Percentiles rank a stretch among this genome's conserved stretches.
Conservation (phyloP, 2,888 invertebrate genomes). For the Rhamnusium bicolor region DNA sequence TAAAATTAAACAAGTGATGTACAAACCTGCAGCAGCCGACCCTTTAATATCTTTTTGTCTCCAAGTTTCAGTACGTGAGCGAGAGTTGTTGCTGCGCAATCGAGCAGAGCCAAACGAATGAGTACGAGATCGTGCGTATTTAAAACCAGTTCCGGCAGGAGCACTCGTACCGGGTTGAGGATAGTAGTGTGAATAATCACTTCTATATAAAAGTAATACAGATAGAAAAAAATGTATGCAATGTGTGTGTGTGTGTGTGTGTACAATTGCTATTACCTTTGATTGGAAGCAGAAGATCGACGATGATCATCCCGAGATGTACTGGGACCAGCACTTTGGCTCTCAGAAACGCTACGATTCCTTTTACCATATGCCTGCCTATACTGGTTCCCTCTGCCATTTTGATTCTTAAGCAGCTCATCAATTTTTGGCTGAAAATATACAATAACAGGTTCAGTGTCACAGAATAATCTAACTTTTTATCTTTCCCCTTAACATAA, state of each 20-base stretch:
- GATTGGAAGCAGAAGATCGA: slow-evolving; percentile 49
- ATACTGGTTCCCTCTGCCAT: slow-evolving; percentile 71
- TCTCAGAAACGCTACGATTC: slow-evolving; percentile 80
- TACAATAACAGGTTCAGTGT: no score
- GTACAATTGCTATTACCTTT: no score
- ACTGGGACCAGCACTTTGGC: slow-evolving; percentile 64
- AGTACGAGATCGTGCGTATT: slow-evolving; percentile 64
- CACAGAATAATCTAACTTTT: no score
- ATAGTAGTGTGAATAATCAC: slow-evolving; percentile 55
- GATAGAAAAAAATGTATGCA: slow-evolving; percentile 6
- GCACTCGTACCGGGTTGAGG: slow-evolving; percentile 69
- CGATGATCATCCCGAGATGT: slow-evolving; percentile 54
- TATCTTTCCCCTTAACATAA: no score
- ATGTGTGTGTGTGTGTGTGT: no score
- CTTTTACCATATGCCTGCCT: slow-evolving; percentile 73
- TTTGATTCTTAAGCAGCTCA: slow-evolving; percentile 72
- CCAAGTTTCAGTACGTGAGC: slow-evolving; percentile 65
- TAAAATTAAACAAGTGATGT: not conserved
- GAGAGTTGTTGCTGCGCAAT: slow-evolving; percentile 57
- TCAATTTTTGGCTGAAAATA: slow-evolving; percentile 76
- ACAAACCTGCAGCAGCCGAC: slow-evolving; percentile 48
- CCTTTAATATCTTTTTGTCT: slow-evolving; percentile 62
- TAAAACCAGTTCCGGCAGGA: slow-evolving; percentile 64
- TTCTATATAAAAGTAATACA: no score
- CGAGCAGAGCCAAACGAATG: slow-evolving; percentile 69